phyloP scores from a whole-genome alignment of 2,113 vertebrate species.

The Elanoides forficatus region DNA sequence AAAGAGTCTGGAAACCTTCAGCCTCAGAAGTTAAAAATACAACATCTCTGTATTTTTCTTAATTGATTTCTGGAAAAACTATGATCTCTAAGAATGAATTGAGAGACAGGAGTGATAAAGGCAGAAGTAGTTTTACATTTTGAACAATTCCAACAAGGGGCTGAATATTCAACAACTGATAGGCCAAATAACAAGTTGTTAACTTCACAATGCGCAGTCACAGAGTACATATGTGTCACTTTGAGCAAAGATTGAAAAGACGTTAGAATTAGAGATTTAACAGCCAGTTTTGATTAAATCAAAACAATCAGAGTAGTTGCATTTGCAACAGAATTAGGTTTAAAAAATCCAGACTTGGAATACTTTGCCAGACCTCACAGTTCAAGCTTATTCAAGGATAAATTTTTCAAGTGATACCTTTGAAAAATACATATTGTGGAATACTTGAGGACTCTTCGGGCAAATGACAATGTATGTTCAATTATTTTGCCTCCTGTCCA shows the following conservation, averaged over 20 bases:
- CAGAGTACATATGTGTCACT: conserved; percentile 53
- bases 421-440: background rate
- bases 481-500: background rate
- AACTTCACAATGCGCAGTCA: conserved; percentile 61
- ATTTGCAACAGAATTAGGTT: conserved; percentile 46
- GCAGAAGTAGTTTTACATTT: conserved; percentile 65
- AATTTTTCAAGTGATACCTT: conserved; percentile 2
- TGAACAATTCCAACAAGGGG: conserved; percentile 58
- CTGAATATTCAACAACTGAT: conserved; percentile 66
- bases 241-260: conserved; percentile 67
- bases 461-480: background rate
- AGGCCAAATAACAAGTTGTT: conserved; percentile 70
- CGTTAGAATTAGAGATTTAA: conserved; percentile 59
- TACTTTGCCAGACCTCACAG: conserved; percentile 21
- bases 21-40: conserved; percentile 39
- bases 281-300: conserved; percentile 65
- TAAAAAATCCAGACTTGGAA: background rate
- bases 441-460: background rate
- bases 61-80: conserved; percentile 57
- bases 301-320: conserved; percentile 47
- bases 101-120: conserved; percentile 56
- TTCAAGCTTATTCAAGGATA: conserved; percentile 1
- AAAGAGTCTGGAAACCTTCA: conserved; percentile 37
- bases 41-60: conserved; percentile 34
- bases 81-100: conserved; percentile 52